phyloP scores from a whole-genome alignment of 2,113 vertebrate genomes.

The Pluvialis apricaria region DNA sequence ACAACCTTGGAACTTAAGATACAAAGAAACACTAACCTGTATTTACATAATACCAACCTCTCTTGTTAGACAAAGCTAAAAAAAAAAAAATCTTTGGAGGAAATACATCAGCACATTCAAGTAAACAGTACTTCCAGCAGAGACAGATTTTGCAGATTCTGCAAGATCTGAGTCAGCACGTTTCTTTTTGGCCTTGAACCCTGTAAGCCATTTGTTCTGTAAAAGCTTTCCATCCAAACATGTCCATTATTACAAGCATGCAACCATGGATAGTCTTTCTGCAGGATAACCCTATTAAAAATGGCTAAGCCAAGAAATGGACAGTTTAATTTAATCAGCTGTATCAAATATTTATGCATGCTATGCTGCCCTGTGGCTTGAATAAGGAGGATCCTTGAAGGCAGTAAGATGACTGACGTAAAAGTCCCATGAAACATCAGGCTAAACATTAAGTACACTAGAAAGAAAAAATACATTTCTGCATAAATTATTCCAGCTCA shows the following conservation, averaged over 20 bases:
- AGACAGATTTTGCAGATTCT: neutral
- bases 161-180: neutral
- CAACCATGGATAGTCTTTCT: neutral
- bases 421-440: neutral
- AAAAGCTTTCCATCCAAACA: neutral
- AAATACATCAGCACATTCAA: neutral
- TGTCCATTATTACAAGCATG: neutral
- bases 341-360: neutral
- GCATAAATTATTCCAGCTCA: neutral
- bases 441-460: neutral
- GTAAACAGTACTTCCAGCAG: neutral
- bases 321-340: neutral
- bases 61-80: neutral
- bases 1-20: neutral
- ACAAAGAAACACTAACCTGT: neutral
- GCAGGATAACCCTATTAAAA: neutral
- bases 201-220: neutral
- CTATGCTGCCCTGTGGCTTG: neutral
- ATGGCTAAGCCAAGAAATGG: neutral
- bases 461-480: neutral
- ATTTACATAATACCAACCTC: neutral
- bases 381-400: neutral
- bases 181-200: neutral
- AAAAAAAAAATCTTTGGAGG: neutral
- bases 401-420: neutral